These are phyloP conservation scores for Tenodera sinensis DNA, from an alignment of 2,888 invertebrate species.

Conservation along the genomic window DNA sequence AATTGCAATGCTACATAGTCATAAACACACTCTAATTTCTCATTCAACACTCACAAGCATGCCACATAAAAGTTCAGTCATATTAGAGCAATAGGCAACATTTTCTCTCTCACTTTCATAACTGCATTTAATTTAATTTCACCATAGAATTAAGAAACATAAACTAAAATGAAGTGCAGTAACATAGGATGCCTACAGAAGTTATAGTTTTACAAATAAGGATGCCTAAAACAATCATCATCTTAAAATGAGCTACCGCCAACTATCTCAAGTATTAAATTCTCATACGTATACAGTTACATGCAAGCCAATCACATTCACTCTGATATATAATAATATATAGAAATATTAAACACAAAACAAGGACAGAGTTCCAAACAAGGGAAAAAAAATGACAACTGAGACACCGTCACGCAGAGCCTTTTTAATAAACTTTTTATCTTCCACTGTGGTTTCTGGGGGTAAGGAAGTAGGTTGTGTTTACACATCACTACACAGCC, in stretches of 20 bases:
- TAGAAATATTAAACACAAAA: constrained; percentile 18
- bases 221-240: not conserved
- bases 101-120: not conserved
- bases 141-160: not conserved
- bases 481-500: not conserved
- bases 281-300: constrained; percentile 23
- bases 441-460: not conserved
- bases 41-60: not conserved
- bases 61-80: not conserved
- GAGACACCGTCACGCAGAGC: constrained; percentile 4
- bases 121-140: not conserved
- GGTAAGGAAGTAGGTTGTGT: not conserved
- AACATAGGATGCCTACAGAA: not conserved
- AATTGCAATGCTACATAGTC: constrained; percentile 6
- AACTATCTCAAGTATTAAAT: constrained; percentile 5
- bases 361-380: constrained; percentile 13
- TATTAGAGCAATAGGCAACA: not conserved
- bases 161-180: not conserved
- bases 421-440: not conserved
- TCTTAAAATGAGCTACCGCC: not conserved
- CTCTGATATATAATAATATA: constrained; percentile 15
- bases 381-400: not conserved
- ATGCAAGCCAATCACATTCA: constrained; percentile 15
- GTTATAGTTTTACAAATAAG: too few relatives aligned
- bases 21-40: not conserved